Evolutionary conservation across 1,140 invertebrate species (phyloP), one percentile per base, ranked within the genome.

Genomic region (Papilio aristodemus): DNA sequence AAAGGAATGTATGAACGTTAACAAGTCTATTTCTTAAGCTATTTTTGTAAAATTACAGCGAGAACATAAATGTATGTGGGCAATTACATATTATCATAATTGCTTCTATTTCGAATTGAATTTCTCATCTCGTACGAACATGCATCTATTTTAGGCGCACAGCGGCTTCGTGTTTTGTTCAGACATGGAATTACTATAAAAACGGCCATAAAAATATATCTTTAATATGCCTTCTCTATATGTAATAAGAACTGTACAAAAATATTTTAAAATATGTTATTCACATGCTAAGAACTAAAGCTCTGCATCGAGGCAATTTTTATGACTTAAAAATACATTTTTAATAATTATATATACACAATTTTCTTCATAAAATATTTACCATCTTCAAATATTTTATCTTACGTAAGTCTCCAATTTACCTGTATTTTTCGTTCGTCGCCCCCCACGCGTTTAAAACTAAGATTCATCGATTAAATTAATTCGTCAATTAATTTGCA

Each of bases 71-170:
- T 17, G 19, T 39, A 41, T 41, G 60, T 27, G 17, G 22, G 59
- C 59, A 63, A 36, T 39, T 62, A 43, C 60, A 39, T 38, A 62
- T 62, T 62, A 62, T 62, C 37, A 62, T 62, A 62, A 63, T 60
- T 63, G 60, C 38, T 22, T 39, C 38, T 63, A 63, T 63, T 63
- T 63, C 13, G 36, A 63, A 63, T 38, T 43, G 19, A 41, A 63
- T 41, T 39, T 41, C 60, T n/a, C 22, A 39, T 63, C 60, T 63
- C 17, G 19, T 63, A 63, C 60, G 4, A 63, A 43, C 38, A 39
- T 4, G 60, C 37, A 41, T 14, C 60, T 39, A 63, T 41, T 63
- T 63, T 39, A 63, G 38, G 19, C 19, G 41, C 38, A 63, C 17
- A 63, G 60, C 19, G 17, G 37, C 22, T 63, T 13, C 37, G 38